phyloP scores from a whole-genome alignment of 35 echinoderm and acorn worm genomes.

The Lytechinus variegatus region DNA sequence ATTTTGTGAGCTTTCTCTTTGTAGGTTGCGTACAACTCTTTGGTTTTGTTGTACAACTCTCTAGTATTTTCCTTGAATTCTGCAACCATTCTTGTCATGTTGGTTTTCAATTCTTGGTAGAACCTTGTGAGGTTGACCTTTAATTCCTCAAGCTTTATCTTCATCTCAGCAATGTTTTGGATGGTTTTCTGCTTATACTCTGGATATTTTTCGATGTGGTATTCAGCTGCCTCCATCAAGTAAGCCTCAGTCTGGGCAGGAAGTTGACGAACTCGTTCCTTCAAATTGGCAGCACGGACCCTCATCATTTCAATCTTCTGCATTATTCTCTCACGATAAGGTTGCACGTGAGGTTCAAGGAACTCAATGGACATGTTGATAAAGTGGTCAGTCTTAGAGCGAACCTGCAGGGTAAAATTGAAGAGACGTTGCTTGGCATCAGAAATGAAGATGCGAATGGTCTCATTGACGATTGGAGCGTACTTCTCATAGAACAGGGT shows the following conservation, averaged over 20 bases:
- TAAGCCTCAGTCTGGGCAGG: conserved; percentile 17
- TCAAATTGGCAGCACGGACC: neutral
- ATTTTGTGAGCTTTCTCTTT: neutral
- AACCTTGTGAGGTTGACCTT: conserved; percentile 9
- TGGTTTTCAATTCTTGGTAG: conserved; percentile 31
- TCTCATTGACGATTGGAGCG: conserved; percentile 39
- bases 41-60: conserved; percentile 10
- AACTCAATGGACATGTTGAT: conserved; percentile 45
- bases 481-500: conserved; percentile 22
- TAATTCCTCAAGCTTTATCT: conserved; percentile 46
- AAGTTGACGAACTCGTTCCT: neutral
- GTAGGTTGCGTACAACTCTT: neutral
- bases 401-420: conserved; percentile 53
- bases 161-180: conserved; percentile 38
- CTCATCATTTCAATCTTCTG: too few relatives aligned
- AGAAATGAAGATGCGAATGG: conserved; percentile 37
- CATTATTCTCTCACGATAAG: neutral
- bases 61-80: conserved; percentile 7
- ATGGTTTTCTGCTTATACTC: conserved; percentile 47
- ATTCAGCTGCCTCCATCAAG: conserved; percentile 16
- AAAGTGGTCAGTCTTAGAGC: conserved; percentile 46
- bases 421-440: conserved; percentile 28
- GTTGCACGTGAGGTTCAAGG: conserved; percentile 26
- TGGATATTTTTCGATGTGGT: conserved; percentile 34
- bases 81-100: neutral